Base-by-base conservation (phyloP, 2,888 invertebrate genomes). In the Polia nebulosa region DNA sequence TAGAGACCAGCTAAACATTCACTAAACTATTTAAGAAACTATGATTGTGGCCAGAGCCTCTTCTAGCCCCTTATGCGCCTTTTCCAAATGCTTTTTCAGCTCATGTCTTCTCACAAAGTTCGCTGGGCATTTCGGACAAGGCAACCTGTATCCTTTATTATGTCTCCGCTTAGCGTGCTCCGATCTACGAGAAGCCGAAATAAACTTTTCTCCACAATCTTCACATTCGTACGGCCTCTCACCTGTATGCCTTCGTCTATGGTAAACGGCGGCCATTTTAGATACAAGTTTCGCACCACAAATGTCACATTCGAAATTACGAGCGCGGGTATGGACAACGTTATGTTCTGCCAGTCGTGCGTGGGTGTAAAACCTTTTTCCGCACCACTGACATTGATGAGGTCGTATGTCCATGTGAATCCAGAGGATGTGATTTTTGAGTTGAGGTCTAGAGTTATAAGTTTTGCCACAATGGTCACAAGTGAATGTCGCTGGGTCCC, bases 231-330 rank as follows among this genome's bases (percentile, higher is more conserved):
- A 95, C 0, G 96, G 96, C 61, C 90, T 90, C 65, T 96, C 96
- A 0, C 96, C 96, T 0, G 96, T 96, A 57, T 96, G 96, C 20
- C 95, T 76, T 11, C 96, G 87, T 77, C 93, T 91, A 62, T 96
- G 96, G 77, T 96, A 95, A 2, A 94, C 91, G 2, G 91, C 92
- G 4, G 96, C 95, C 94, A 94, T 95, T 77, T 92, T 93, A 17
- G 94, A 91, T 2, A 95, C 95, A 0, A 95, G 83, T 83, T 91
- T 93, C 27, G 92, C 94, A 17, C 94, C 92, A 83, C 96, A 96
- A 58, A 96, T 91, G 64, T 96, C 94, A 70, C 96, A 96, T 74
- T 91, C 93, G 77, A 95, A 96, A 56, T 96, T 96, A 72, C 96
- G 89, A 53, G 89, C 95, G 17, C 96, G 90, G 0, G 96, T 96